These are phyloP conservation scores for Chaitophorus viminalis DNA, from an alignment of 2,888 invertebrate species.

Conservation along the genomic window DNA sequence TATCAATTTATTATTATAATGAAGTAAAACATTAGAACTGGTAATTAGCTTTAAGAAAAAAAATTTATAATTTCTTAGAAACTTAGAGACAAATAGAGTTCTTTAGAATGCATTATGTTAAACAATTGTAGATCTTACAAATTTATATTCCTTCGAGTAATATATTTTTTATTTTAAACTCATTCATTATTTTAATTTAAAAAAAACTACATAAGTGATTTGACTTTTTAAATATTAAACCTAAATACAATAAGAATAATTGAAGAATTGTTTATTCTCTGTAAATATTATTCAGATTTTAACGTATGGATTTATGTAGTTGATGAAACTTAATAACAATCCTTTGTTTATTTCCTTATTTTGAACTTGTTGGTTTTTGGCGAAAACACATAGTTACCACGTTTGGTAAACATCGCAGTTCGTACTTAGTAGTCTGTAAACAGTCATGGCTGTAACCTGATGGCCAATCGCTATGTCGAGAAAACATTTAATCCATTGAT, in stretches of 20 bases:
- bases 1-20: background rate
- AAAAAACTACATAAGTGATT: too few species aligned
- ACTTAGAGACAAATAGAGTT: background rate
- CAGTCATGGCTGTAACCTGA: background rate
- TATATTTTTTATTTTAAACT: too few species aligned
- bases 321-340: background rate
- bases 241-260: background rate
- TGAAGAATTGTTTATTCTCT: background rate
- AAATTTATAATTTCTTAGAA: background rate
- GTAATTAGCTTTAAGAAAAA: background rate
- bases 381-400: conserved; percentile 11
- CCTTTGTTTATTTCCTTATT: conserved; percentile 16
- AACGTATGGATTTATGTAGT: background rate
- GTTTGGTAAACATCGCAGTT: background rate
- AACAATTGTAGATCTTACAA: too few species aligned
- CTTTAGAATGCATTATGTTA: background rate
- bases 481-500: background rate
- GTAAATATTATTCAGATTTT: background rate
- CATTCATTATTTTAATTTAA: too few species aligned
- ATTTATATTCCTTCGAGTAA: too few species aligned
- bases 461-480: background rate
- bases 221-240: background rate
- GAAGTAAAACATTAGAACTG: background rate
- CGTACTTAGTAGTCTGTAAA: background rate
- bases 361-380: conserved; percentile 5